phyloP scores from a whole-genome alignment of 2,888 invertebrate species.

The Punctoribates punctum region DNA sequence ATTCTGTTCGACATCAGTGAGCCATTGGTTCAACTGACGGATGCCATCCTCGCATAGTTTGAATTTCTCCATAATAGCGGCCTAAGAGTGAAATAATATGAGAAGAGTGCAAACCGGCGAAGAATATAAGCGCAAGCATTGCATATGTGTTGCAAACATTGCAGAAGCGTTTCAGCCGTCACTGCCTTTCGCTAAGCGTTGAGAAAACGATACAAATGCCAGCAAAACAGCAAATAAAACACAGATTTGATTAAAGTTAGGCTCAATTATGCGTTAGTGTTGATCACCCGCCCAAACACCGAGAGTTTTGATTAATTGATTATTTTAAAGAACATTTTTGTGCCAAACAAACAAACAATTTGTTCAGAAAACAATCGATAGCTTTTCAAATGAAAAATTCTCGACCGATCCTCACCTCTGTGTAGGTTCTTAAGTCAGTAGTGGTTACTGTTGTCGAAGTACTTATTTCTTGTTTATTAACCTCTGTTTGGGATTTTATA shows the following conservation, averaged over 20 bases:
- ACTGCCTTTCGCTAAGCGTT: slow-evolving; percentile 23
- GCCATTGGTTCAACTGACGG: slow-evolving; percentile 79
- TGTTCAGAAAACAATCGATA: background rate
- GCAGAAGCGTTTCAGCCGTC: background rate
- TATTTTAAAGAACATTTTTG: slow-evolving; percentile 10
- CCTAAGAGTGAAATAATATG: background rate
- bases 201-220: background rate
- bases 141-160: slow-evolving; percentile 17
- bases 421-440: slow-evolving; percentile 1
- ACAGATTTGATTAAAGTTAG: slow-evolving; percentile 4
- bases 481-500: slow-evolving; percentile 19
- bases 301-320: slow-evolving; percentile 3
- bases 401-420: slow-evolving; percentile 7
- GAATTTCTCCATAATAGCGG: slow-evolving; percentile 48
- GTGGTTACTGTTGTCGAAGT: slow-evolving; percentile 9
- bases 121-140: slow-evolving; percentile 25
- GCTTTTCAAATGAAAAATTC: background rate
- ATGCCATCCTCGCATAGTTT: slow-evolving; percentile 82
- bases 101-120: background rate
- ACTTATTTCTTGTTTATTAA: slow-evolving; percentile 23
- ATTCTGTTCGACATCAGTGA: slow-evolving; percentile 74
- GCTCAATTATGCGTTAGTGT: slow-evolving; percentile 3
- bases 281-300: slow-evolving; percentile 20
- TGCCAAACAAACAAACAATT: slow-evolving; percentile 14
- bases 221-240: background rate